Evolutionary conservation across 2,113 vertebrate species (phyloP), one percentile per base, ranked within the genome.

Genomic region (Prionailurus bengalensis): DNA sequence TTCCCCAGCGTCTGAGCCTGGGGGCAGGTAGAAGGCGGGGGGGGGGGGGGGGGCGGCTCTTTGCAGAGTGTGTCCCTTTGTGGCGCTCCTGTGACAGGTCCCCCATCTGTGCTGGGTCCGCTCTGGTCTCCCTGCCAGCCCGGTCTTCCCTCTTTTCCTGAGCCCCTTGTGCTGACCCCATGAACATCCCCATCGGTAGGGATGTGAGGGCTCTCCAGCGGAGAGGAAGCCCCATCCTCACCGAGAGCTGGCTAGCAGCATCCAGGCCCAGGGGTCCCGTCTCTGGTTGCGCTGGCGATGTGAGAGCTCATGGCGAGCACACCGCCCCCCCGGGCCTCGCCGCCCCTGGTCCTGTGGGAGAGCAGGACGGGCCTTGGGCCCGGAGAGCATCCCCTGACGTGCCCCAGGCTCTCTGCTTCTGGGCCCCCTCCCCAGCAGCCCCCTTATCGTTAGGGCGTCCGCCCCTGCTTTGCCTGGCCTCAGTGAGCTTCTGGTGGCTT

Each of bases 161-260:
- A 27, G 63, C 39, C 27, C 7, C 48, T 17, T 5, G 1, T 33
- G 39, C 53, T 19, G 19, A 51, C 33, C 29, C 42, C 14, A 0
- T 16, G 14, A 42, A 8, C 23, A 0, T 14, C 71, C 71, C 15
- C n/a, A 3, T 66, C 21, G 0, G 16, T 12, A 0, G 14, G 53
- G 29, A 21, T 5, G 29, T 53, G 58, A 51, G 51, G 27, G 10
- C 66, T 42, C 9, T 10, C 39, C 12, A 2, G 0, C 33, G 53
- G 53, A 11, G 25, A 39, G 48, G 36, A 39, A 15, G 31, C 48
- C 48, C 33, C 45, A 31, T 15, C 5, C 55, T 63, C 87, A 25
- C 58, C 4, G 14, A 10, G 61, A 5, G 1, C 89, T 9, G 25
- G 17, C 53, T 25, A 48, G 70, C 33, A 31, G 23, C 7, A 1